Conservation (phyloP, 2,888 invertebrate genomes). For the Piscicola geometra region DNA sequence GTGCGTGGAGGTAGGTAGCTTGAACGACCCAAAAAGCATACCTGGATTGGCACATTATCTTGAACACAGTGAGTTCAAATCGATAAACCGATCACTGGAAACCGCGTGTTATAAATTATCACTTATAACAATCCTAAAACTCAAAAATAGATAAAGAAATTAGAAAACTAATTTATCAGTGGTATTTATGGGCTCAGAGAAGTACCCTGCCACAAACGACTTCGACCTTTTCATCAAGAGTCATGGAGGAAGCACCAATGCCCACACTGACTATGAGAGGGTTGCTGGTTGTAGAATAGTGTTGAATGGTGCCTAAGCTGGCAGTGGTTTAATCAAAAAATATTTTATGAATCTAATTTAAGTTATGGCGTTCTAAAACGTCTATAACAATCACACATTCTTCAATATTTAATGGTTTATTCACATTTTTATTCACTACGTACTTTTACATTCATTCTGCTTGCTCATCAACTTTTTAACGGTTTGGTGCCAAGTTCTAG, state of each 20-base stretch:
- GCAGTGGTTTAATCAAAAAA: too few relatives aligned
- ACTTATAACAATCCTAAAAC: too few relatives aligned
- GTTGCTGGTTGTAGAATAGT: conserved; percentile 31
- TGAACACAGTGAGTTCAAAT: conserved; percentile 51
- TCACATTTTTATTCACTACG: background rate
- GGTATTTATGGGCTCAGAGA: conserved; percentile 90
- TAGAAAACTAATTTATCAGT: conserved; percentile 53
- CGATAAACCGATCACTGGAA: background rate
- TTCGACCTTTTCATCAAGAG: conserved; percentile 70
- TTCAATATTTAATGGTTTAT: background rate
- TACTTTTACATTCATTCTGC: too few relatives aligned
- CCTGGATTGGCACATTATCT: conserved; percentile 55
- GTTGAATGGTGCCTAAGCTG: too few relatives aligned
- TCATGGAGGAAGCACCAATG: conserved; percentile 79
- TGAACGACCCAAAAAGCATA: conserved; percentile 52
- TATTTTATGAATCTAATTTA: too few relatives aligned
- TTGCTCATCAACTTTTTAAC: too few relatives aligned
- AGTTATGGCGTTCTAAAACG: too few relatives aligned
- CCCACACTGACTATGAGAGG: conserved; percentile 75
- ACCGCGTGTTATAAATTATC: too few relatives aligned
- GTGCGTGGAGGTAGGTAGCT: conserved; percentile 52
- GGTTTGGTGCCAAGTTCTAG: too few relatives aligned
- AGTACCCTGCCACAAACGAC: conserved; percentile 78
- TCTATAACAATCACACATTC: background rate
- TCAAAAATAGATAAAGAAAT: background rate